Evolutionary conservation across 2,888 invertebrate species (phyloP).

Genomic region (Dysmachus trigonus): DNA sequence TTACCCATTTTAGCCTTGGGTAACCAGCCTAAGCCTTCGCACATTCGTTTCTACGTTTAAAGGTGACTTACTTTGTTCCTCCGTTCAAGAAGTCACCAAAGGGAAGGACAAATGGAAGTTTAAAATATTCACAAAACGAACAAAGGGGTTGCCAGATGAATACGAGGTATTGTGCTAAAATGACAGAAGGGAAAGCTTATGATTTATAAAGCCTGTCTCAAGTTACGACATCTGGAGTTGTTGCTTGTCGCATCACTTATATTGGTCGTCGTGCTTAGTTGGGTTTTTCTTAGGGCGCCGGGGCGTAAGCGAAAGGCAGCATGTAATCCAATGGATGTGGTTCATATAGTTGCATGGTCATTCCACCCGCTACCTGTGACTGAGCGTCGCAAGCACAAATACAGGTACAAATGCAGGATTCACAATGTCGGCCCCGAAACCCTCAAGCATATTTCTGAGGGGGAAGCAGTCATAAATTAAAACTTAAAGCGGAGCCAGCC

Average conservation of each 20-base stretch:
- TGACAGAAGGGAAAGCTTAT: conserved; percentile 47
- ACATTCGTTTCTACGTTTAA: background rate
- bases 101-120: conserved; percentile 6
- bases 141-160: conserved; percentile 37
- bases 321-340: background rate
- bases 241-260: conserved; percentile 42
- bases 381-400: background rate
- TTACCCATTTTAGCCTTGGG: conserved; percentile 38
- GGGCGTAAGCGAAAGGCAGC: background rate
- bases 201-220: conserved; percentile 45
- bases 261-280: conserved; percentile 6
- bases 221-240: conserved; percentile 41
- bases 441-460: background rate
- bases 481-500: background rate
- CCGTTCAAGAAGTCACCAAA: background rate
- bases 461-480: background rate
- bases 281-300: background rate
- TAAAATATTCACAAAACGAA: conserved; percentile 44
- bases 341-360: background rate
- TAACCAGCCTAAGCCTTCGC: conserved; percentile 30
- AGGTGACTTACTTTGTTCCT: background rate
- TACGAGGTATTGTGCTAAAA: conserved; percentile 43
- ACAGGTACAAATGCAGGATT: background rate
- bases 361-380: background rate
- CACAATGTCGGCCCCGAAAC: background rate